Base-by-base conservation (phyloP, 2,113 vertebrate genomes). In the Deroptyus accipitrinus region DNA sequence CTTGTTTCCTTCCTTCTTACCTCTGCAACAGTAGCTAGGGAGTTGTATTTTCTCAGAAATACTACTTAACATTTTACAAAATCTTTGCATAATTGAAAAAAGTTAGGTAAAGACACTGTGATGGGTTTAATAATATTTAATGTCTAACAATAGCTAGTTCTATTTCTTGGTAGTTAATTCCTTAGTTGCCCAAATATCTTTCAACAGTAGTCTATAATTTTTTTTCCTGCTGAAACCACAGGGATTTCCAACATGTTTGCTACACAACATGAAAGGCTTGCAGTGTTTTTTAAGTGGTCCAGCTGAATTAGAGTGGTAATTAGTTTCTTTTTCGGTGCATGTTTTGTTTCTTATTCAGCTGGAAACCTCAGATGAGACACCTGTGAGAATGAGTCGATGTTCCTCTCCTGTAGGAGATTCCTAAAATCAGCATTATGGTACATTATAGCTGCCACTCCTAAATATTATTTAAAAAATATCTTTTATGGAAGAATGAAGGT, bases 341-440 rank as follows among this genome's bases (percentile, higher is more conserved):
- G 1, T 37, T 54, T 7, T 28, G 11, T 11, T 30, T 59, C 46
- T 64, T 9, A 61, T 72, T 90, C 31, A 81, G 17, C 15, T 42
- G 17, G 15, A 91, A 59, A 33, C 10, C 37, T 86, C 37, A 54
- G 31, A 44, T 10, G 3, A 18, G 30, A 33, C 2, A 66, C 16
- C 35, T 18, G 3, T 42, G 27, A 64, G 44, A 51, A 37, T 8
- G 37, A 81, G 44, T 5, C 27, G 1, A 35, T 0, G 0, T 27
- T 78, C 19, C 5, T 49, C 10, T 64, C 25, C 52, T 35, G 27
- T 2, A 73, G 23, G 4, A 25, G 7, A 41, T 59, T 59, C 23
- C 39, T 30, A 55, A 86, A 76, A 66, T 17, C 13, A 83, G 5
- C 27, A 37, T 6, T 9, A 81, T 10, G 17, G 14, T 16, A 74